Conservation (phyloP, 2,113 vertebrate genomes). For the Muntiacus muntjak region DNA sequence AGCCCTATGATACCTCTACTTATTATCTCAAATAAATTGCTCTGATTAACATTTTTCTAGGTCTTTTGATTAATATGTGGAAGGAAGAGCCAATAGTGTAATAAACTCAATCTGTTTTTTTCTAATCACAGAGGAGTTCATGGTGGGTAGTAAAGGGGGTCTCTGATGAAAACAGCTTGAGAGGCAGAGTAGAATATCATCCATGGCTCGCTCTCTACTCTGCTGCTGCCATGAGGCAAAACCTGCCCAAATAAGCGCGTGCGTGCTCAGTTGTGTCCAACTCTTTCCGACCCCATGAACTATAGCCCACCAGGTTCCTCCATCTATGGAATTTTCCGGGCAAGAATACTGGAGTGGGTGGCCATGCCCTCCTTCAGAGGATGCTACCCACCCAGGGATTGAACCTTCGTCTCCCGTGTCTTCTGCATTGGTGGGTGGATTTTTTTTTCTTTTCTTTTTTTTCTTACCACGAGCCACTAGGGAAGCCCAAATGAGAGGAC, state of each 20-base stretch:
- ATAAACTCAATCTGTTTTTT: neutral
- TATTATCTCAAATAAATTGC: neutral
- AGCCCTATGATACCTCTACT: neutral
- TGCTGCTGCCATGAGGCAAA: neutral
- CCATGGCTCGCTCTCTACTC: neutral
- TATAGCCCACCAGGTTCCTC: neutral
- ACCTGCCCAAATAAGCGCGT: neutral
- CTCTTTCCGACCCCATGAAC: neutral
- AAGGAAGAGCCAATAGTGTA: neutral
- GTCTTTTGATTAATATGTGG: neutral
- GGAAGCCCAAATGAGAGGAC: neutral
- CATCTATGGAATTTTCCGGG: neutral
- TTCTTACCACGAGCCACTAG: neutral
- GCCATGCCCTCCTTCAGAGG: neutral
- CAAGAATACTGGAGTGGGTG: neutral
- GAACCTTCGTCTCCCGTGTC: fast-evolving
- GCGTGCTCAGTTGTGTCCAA: neutral
- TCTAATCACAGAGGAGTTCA: neutral
- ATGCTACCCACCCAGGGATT: neutral
- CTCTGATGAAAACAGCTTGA: neutral
- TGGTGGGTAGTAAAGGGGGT: neutral
- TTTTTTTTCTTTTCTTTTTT: neutral
- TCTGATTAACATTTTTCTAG: neutral
- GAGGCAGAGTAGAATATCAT: neutral
- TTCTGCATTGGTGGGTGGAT: neutral